These are phyloP conservation scores for Cheilosia scutellata DNA, from an alignment of 2,888 invertebrate species.

Conservation along the genomic window DNA sequence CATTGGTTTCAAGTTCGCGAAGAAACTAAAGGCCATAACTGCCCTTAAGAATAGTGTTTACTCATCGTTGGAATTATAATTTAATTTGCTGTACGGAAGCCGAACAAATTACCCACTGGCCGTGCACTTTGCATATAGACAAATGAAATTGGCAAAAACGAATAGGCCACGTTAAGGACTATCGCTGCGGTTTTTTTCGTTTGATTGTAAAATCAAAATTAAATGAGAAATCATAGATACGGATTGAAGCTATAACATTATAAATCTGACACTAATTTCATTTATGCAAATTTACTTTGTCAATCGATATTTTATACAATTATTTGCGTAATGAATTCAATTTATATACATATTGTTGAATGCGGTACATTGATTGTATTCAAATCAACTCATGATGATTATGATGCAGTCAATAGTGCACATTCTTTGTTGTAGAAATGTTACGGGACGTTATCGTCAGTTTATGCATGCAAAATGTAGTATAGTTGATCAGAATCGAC, in stretches of 20 bases:
- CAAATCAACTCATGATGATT: constrained; percentile 5
- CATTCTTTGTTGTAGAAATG: background rate
- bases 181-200: background rate
- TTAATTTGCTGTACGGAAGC: constrained; percentile 71
- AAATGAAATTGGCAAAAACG: constrained; percentile 29
- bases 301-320: constrained; percentile 27
- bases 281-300: constrained; percentile 30
- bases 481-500: too few species aligned
- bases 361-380: constrained; percentile 11
- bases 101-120: constrained; percentile 63
- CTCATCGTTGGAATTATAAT: constrained; percentile 70
- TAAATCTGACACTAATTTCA: constrained; percentile 46
- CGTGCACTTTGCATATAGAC: background rate
- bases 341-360: background rate
- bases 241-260: constrained; percentile 9
- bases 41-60: constrained; percentile 56
- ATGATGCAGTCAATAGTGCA: constrained; percentile 4
- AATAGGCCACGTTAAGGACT: background rate
- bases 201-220: background rate
- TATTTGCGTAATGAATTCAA: constrained; percentile 38
- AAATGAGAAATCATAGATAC: background rate
- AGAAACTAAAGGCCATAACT: constrained; percentile 69
- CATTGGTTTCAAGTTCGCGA: constrained; percentile 75
- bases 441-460: background rate
- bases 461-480: background rate